Conservation (phyloP, 2,797 vertebrate genomes). For the Eutrigla gurnardus region DNA sequence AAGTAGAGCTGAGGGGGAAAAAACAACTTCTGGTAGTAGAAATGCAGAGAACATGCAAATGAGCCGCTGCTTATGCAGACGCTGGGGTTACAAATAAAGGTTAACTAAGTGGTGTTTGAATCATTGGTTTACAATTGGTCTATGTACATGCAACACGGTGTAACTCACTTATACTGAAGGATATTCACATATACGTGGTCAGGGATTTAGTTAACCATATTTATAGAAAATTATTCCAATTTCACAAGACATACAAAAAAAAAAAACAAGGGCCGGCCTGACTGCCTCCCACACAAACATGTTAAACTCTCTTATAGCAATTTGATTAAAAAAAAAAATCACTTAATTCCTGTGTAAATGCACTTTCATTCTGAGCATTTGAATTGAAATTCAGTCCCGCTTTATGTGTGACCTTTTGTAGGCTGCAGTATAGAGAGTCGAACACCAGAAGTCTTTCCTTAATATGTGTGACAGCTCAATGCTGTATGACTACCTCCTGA, state of each 20-base stretch:
- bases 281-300: background rate
- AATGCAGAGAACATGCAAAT: constrained; percentile 27
- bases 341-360: background rate
- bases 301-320: background rate
- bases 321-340: constrained; percentile 10
- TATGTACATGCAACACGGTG: background rate
- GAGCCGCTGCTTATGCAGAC: constrained; percentile 28
- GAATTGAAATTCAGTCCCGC: constrained; percentile 26
- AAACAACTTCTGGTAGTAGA: constrained; percentile 19
- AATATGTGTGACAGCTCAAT: constrained; percentile 75
- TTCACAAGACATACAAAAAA: no score
- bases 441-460: constrained; percentile 61
- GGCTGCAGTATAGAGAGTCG: background rate
- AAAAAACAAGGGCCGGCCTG: no score
- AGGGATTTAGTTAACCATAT: constrained; percentile 1
- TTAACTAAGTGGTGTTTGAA: constrained; percentile 14
- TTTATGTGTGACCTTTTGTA: constrained; percentile 24
- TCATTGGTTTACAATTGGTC: background rate
- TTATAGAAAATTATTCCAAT: background rate
- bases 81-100: constrained; percentile 10
- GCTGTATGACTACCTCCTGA: constrained; percentile 57
- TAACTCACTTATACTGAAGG: no score
- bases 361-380: constrained; percentile 15
- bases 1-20: background rate
- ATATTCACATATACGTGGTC: background rate